Conservation (phyloP, 2,888 invertebrate species). For the Nowickia ferox region DNA sequence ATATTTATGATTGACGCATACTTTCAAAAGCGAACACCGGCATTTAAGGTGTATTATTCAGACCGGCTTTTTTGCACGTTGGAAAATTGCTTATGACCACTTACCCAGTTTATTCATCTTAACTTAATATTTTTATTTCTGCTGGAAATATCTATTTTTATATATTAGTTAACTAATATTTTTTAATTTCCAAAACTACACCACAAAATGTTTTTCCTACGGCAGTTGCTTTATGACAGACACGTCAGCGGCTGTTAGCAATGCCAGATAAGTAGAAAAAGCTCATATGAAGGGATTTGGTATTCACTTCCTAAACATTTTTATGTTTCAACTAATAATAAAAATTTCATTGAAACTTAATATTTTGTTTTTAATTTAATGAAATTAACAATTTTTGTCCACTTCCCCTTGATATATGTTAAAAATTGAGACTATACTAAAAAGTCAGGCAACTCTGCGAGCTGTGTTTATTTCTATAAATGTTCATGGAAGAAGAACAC, state of each 20-base stretch:
- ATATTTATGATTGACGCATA: slow-evolving; percentile 43
- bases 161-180: slow-evolving; percentile 14
- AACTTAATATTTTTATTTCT: slow-evolving; percentile 3
- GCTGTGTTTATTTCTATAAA: no score
- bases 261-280: slow-evolving; percentile 45
- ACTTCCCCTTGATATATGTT: no score
- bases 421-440: no score
- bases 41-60: not conserved
- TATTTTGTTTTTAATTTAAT: no score
- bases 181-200: slow-evolving; percentile 18
- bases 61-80: slow-evolving; percentile 34
- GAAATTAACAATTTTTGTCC: no score
- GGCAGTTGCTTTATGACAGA: slow-evolving; percentile 75
- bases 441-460: no score
- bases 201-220: slow-evolving; percentile 37
- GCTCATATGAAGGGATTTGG: no score
- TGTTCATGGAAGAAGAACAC: no score
- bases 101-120: slow-evolving; percentile 75
- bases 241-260: slow-evolving; percentile 79
- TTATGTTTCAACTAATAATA: not conserved
- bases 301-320: not conserved
- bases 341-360: no score
- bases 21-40: slow-evolving; percentile 36
- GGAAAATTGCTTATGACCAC: not conserved
- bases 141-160: slow-evolving; percentile 1